A percentile compares a stretch with the other conserved stretches of the same genome.
Conservation (phyloP, 2,888 invertebrate genomes). For the Terebella lapidaria region DNA sequence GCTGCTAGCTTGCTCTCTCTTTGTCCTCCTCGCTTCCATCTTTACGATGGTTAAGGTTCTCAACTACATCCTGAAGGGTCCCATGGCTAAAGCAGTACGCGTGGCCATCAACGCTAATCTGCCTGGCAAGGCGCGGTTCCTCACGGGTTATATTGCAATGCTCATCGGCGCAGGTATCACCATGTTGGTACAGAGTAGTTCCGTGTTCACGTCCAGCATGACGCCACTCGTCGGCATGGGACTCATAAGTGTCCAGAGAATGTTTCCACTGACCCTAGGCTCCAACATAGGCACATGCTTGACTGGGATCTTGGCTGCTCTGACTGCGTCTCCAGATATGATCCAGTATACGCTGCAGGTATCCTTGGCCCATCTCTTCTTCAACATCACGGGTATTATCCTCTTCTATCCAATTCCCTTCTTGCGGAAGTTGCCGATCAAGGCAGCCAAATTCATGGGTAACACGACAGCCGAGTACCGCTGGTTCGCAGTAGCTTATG, state of each 20-base stretch:
- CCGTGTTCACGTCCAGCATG: slow-evolving; percentile 40
- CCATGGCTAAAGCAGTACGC: slow-evolving; percentile 37
- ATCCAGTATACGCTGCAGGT: slow-evolving; percentile 38
- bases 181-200: slow-evolving; percentile 39
- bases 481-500: slow-evolving; percentile 56
- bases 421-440: slow-evolving; percentile 54
- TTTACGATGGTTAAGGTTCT: slow-evolving; percentile 58
- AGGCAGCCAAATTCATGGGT: slow-evolving; percentile 50
- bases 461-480: slow-evolving; percentile 54
- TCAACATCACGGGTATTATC: slow-evolving; percentile 58
- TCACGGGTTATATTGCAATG: slow-evolving; percentile 41
- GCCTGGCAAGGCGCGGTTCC: slow-evolving; percentile 31
- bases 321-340: slow-evolving; percentile 26
- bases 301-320: slow-evolving; percentile 39
- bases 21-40: slow-evolving; percentile 55
- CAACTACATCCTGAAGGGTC: slow-evolving; percentile 30
- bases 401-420: slow-evolving; percentile 59
- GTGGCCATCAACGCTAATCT: slow-evolving; percentile 48
- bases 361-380: slow-evolving; percentile 60
- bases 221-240: slow-evolving; percentile 43
- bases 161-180: slow-evolving; percentile 37
- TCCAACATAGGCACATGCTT: slow-evolving; percentile 41
- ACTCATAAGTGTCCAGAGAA: slow-evolving; percentile 32
- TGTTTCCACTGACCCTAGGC: slow-evolving; percentile 40
- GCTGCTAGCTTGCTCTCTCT: slow-evolving; percentile 54